Evolutionary conservation across 2,797 vertebrate genomes (phyloP).

Genomic region (Pteropus rufus): DNA sequence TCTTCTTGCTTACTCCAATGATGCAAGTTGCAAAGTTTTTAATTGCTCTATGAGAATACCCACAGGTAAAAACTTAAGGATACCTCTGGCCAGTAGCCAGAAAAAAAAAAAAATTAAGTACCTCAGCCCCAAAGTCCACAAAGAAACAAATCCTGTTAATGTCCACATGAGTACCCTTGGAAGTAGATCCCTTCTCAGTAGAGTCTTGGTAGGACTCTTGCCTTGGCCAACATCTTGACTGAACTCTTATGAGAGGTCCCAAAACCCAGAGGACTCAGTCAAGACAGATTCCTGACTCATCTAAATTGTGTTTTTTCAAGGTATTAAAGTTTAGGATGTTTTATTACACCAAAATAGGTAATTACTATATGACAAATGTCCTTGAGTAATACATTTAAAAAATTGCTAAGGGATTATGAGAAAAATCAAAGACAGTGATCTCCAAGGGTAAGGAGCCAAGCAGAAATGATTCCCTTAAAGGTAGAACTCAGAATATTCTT

Average conservation of each 20-base stretch:
- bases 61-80: background rate
- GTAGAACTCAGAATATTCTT: background rate
- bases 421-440: background rate
- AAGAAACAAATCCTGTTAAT: background rate
- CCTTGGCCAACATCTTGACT: background rate
- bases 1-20: background rate
- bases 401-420: background rate
- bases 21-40: background rate
- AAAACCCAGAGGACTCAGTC: background rate
- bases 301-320: background rate
- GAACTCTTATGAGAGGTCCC: background rate
- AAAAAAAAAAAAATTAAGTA: background rate
- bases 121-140: background rate
- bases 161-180: background rate
- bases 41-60: background rate
- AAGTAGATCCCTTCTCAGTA: background rate
- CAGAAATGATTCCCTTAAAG: background rate
- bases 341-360: background rate
- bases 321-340: background rate
- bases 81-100: background rate
- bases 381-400: background rate
- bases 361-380: background rate
- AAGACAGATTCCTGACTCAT: background rate
- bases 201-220: background rate
- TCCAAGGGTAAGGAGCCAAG: background rate